Evolutionary conservation across 2,888 invertebrate species (phyloP), one percentile per base, ranked within the genome.

Genomic region (Prenolepis imparis): DNA sequence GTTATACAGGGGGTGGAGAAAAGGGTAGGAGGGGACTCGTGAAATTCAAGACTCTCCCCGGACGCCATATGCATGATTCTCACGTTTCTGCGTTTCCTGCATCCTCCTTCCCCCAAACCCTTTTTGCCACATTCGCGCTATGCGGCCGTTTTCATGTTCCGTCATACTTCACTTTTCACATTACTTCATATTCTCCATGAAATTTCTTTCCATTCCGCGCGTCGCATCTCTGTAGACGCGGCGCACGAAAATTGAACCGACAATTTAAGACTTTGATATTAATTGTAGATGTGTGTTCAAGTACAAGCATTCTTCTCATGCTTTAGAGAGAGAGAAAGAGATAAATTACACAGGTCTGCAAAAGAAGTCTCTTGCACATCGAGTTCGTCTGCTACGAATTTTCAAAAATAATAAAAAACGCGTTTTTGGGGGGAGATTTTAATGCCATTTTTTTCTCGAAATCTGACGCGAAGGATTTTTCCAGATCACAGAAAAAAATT

Each of bases 1-100:
- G 59, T 70, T 32, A 36, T 55, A 24, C 41, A 18, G 57, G 5
- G 52, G 48, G n/a, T 1, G 52, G 48, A 1, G 15, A 12, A 41
- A 36, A 36, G 36, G 36, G 36, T 5, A 4, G 6, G 5, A 4
- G 3, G 44, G 15, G 11, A 12, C 55, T 66, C 77, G 82, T 67
- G 78, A 83, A 83, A 78, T 83, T 77, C 82, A 83, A 78, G 78
- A 66, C 67, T 77, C 67, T 67, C 77, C 66, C 78, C 41, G n/a
- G 57, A 21, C 82, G 15, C 57, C 48, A 67, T 68, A 63, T 78
- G 82, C 78, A 78, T 52, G 82, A 67, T 67, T 83, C 82, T 83
- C 78, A 81, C 83, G 57, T 81, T 82, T 74, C 44, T 75, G 44
- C 67, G 12, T 68, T 61, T 24, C 8, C 55, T 32, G 63, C 39